Evolutionary conservation across 2,113 vertebrate genomes (phyloP).

Genomic region (Dipodomys spectabilis): DNA sequence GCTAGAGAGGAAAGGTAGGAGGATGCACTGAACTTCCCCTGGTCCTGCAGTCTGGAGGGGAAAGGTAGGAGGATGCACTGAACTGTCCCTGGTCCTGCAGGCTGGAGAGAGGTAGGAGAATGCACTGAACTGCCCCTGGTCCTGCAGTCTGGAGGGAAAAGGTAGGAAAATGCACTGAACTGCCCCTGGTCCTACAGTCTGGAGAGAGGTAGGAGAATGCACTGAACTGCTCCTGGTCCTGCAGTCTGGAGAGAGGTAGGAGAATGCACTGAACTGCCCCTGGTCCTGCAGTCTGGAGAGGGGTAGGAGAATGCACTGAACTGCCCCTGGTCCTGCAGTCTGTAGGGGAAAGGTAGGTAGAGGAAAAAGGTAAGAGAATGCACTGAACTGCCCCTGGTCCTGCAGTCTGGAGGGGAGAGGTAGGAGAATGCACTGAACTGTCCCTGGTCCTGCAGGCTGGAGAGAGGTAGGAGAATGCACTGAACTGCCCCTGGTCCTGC

Average conservation of each 20-base stretch:
- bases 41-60: constrained; percentile 97
- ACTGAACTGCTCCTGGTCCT: constrained; percentile 98
- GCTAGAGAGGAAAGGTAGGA: constrained; percentile 97
- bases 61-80: constrained; percentile 95
- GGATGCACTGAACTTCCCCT: constrained; percentile 96
- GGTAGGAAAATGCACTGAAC: constrained; percentile 96
- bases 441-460: constrained; percentile 96
- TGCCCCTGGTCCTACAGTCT: constrained; percentile 99
- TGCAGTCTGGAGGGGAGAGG: constrained; percentile 97
- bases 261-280: constrained; percentile 98
- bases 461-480: constrained; percentile 95
- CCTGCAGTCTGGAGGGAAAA: constrained; percentile 97
- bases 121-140: constrained; percentile 97
- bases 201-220: constrained; percentile 94
- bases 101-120: constrained; percentile 97
- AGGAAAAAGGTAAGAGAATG: constrained; percentile 94
- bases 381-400: constrained; percentile 98
- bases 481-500: constrained; percentile 98
- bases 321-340: constrained; percentile 98
- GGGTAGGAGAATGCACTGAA: constrained; percentile 96
- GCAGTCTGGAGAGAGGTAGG: constrained; percentile 96
- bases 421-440: constrained; percentile 97
- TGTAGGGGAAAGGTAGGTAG: too few relatives aligned
- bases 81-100: constrained; percentile 97
- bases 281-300: constrained; percentile 97